phyloP scores from a whole-genome alignment of 2,888 invertebrate species.

The Thymelicus lineola region DNA sequence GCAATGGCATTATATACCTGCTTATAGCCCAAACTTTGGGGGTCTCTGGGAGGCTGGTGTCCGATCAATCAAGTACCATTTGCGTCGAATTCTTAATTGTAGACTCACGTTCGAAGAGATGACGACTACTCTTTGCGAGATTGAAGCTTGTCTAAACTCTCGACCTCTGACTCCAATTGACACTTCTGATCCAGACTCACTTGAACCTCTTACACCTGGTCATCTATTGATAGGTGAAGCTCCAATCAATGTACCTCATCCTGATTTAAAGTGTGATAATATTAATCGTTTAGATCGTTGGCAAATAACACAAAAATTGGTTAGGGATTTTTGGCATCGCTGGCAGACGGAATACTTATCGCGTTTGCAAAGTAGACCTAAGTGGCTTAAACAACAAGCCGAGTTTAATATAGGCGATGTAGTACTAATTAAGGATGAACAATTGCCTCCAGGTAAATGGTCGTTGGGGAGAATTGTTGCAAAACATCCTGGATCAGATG shows the following conservation, averaged over 20 bases:
- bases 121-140: not conserved
- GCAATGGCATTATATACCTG: constrained; percentile 11
- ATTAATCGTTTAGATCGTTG: constrained; percentile 21
- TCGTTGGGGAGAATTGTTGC: not conserved
- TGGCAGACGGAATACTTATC: constrained; percentile 22
- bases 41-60: no score
- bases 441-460: constrained; percentile 10
- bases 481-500: constrained; percentile 6
- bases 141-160: constrained; percentile 10
- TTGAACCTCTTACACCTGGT: constrained; percentile 7
- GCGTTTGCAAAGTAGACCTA: constrained; percentile 8
- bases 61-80: constrained; percentile 3
- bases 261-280: not conserved
- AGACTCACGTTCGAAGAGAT: constrained; percentile 11
- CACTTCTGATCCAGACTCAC: constrained; percentile 6
- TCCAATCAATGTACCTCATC: not conserved
- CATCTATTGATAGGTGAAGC: constrained; percentile 23
- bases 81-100: not conserved
- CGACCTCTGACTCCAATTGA: constrained; percentile 8
- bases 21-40: not conserved
- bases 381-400: constrained; percentile 3
- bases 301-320: constrained; percentile 21
- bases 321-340: constrained; percentile 17
- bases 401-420: constrained; percentile 13
- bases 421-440: constrained; percentile 6